These are phyloP conservation scores for Platysternon megacephalum DNA, from an alignment of 2,113 vertebrate species.

Conservation along the genomic window DNA sequence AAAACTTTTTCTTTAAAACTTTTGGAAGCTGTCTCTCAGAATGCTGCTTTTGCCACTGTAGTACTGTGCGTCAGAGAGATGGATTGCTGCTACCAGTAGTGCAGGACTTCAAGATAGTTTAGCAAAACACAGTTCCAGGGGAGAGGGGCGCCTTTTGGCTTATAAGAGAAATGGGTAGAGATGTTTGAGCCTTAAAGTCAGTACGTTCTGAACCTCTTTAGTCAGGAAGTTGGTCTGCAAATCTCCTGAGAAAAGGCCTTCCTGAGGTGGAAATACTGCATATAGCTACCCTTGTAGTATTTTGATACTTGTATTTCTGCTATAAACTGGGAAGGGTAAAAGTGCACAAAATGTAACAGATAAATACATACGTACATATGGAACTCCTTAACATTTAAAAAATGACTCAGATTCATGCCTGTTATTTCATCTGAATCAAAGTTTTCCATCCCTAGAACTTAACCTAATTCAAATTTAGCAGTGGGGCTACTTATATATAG, in stretches of 20 bases:
- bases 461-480: neutral
- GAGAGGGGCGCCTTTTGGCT: neutral
- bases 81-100: neutral
- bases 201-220: neutral
- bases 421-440: neutral
- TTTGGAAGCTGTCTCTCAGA: neutral
- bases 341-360: neutral
- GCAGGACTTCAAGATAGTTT: neutral
- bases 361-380: neutral
- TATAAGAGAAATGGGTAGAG: neutral
- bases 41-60: neutral
- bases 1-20: neutral
- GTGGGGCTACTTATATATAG: neutral
- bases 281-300: neutral
- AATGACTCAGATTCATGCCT: neutral
- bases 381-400: neutral
- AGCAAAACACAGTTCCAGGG: neutral
- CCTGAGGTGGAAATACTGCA: neutral
- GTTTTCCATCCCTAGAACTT: neutral
- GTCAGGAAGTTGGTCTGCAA: neutral
- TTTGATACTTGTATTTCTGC: neutral
- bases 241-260: neutral
- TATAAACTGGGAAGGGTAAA: neutral
- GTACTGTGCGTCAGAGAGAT: accelerated
- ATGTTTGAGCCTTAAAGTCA: neutral